Evolutionary conservation across 2,888 invertebrate genomes (phyloP), one percentile per base, ranked within the genome.

Genomic region (Cantharis flavilabris): DNA sequence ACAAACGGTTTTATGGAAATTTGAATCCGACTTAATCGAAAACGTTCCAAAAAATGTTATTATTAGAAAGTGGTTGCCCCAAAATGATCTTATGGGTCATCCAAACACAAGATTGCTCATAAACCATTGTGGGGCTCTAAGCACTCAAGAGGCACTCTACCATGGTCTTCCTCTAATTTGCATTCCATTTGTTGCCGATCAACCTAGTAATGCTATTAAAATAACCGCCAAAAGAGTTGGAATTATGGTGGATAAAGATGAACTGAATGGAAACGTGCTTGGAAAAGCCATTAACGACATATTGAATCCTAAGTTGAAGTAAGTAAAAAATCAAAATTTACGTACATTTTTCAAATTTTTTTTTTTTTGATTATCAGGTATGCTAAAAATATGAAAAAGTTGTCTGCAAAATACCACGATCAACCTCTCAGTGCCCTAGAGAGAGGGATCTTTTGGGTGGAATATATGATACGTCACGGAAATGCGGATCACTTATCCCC

Each of bases 1-100:
- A 26, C 86, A 87, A 79, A 83, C 83, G 9, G 84, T 88, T 4
- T 49, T 88, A 11, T 87, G 86, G 87, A 87, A 86, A 81, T 86
- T 83, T 81, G 85, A 86, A 76, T 13, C 28, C 3, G 80, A 85
- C 14, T 74, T 85, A 73, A 20, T 20, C 0, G 67, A 80, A 4
- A 82, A 83, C 71, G 67, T 87, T 16, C 86, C 88, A 0, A 72
- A 80, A 20, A 88, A 89, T 80, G 86, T 89, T 0, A 83, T 84
- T 71, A 70, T 86, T 2, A 77, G 77, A 16, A 84, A 85, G 71
- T 88, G 87, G 87, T 80, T 87, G 13, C 87, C 88, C 0, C 88
- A 88, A 80, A 85, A 84, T 71, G 87, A 88, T 78, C 82, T 88
- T 65, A 80, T 89, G 69, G 87, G 77, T 5, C 83, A 84, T 75